Percentiles rank a stretch among this genome's conserved stretches.
These are phyloP conservation scores for Hormiphora californensis DNA, from an alignment of 37 sponge, comb jelly and placozoan genomes.

Conservation along the genomic window DNA sequence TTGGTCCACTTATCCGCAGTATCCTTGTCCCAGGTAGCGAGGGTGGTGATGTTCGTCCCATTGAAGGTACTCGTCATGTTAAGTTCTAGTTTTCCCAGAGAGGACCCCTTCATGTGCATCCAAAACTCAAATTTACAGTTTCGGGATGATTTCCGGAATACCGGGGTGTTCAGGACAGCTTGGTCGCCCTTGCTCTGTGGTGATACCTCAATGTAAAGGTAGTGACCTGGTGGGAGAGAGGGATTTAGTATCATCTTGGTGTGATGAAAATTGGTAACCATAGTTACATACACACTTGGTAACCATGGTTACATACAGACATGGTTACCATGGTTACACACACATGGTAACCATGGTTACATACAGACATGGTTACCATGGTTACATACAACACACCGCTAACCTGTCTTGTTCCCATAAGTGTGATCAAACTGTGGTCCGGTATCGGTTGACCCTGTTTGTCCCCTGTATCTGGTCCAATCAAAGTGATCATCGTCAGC, in stretches of 20 bases:
- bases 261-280: too few relatives aligned
- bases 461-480: conserved; percentile 51
- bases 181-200: not conserved
- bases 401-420: conserved; percentile 47
- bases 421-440: conserved; percentile 50
- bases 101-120: conserved; percentile 23
- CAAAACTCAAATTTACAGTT: conserved; percentile 37
- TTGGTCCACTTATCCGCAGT: conserved; percentile 20
- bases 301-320: too few relatives aligned
- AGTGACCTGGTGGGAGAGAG: conserved; percentile 7
- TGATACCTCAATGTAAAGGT: conserved; percentile 43
- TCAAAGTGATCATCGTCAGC: conserved; percentile 43
- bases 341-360: too few relatives aligned
- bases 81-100: not conserved
- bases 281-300: too few relatives aligned
- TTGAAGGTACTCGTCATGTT: conserved; percentile 45
- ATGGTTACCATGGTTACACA: too few relatives aligned
- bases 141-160: conserved; percentile 41
- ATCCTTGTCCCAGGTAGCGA: not conserved
- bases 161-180: conserved; percentile 49
- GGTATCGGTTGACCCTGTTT: conserved; percentile 40
- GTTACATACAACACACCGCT: too few relatives aligned
- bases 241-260: too few relatives aligned
- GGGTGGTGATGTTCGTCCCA: not conserved
- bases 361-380: too few relatives aligned